Percentiles rank a stretch among this genome's conserved stretches.
Conservation (phyloP, 1,140 invertebrate genomes). For the Triops cancriformis region DNA sequence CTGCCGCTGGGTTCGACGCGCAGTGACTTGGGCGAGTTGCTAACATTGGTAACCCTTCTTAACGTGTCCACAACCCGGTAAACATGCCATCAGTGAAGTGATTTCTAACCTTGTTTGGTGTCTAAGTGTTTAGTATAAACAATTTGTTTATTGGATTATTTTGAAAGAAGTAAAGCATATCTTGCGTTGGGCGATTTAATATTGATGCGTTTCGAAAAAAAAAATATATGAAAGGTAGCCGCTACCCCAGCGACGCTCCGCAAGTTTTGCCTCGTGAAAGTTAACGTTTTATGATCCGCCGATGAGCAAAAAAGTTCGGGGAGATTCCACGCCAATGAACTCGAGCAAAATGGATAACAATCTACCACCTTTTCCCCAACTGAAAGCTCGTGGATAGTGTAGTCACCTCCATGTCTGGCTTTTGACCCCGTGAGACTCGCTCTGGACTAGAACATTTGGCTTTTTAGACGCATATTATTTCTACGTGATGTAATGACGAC, state of each 20-base stretch:
- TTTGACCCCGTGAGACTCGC: background rate
- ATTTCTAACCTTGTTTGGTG: too few relatives aligned
- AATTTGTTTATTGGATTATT: too few relatives aligned
- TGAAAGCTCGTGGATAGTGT: background rate
- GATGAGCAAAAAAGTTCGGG: background rate
- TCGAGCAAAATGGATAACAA: background rate
- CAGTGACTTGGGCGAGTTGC: background rate
- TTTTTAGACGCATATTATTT: background rate
- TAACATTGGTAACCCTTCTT: background rate
- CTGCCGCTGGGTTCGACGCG: background rate
- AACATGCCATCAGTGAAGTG: background rate
- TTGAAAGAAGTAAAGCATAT: too few relatives aligned
- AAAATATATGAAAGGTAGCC: background rate
- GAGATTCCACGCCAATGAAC: conserved; percentile 1
- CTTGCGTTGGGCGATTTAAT: too few relatives aligned
- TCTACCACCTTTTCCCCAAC: background rate
- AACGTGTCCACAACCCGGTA: background rate
- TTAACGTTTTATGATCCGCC: background rate
- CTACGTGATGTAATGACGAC: background rate
- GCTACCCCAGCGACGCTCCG: too few relatives aligned
- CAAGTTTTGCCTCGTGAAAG: background rate
- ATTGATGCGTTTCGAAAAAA: background rate
- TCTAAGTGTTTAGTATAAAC: too few relatives aligned
- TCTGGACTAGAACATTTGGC: background rate
- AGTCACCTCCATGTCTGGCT: background rate